Evolutionary conservation across 2,113 vertebrate genomes (phyloP).

Genomic region (Hymenochirus boettgeri): DNA sequence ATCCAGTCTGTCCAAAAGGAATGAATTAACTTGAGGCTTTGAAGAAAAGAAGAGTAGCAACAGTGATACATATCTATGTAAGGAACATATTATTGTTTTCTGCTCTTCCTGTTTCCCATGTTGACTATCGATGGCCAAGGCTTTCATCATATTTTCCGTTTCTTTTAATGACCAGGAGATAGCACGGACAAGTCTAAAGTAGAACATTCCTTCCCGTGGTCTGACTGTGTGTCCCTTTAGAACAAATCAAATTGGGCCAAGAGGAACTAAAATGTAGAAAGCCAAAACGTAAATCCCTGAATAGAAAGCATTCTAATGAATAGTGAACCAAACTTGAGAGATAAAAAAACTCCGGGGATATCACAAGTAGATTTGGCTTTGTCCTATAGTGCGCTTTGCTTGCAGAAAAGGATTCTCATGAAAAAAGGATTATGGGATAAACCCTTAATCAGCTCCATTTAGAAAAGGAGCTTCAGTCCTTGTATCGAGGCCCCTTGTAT

Average conservation of each 20-base stretch:
- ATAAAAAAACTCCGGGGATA: not conserved
- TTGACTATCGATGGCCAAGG: no score
- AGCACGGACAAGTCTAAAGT: no score
- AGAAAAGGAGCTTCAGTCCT: not conserved
- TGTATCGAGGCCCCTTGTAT: not conserved
- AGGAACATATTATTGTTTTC: no score
- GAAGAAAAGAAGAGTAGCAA: no score
- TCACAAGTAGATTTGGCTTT: not conserved
- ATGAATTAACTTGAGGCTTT: no score
- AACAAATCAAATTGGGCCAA: not conserved
- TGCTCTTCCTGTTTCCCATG: no score
- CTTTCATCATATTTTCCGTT: no score
- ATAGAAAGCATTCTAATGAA: not conserved
- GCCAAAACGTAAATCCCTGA: not conserved
- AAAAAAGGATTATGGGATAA: constrained; percentile 30
- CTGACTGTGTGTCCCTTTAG: not conserved
- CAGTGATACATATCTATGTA: no score
- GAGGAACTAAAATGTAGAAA: not conserved
- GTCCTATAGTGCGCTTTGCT: not conserved
- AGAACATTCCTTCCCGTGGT: not conserved
- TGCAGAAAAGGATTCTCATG: constrained; percentile 13
- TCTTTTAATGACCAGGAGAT: no score
- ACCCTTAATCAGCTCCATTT: constrained; percentile 16
- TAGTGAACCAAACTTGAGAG: not conserved
- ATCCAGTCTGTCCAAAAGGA: no score